Conservation (phyloP, 2,888 invertebrate genomes). For the Erebia ligea region DNA sequence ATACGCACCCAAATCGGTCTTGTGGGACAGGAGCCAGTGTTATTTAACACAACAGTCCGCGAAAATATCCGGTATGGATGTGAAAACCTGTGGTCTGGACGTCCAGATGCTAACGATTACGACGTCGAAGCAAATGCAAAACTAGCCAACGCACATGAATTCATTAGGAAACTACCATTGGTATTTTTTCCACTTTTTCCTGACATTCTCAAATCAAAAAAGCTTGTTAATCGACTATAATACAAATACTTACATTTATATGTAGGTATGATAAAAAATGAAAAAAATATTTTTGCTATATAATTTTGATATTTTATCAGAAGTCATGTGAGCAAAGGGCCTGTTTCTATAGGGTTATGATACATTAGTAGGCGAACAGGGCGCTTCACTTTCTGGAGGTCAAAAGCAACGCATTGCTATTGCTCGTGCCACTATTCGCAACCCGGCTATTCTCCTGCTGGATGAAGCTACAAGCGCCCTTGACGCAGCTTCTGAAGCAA, state of each 20-base stretch:
- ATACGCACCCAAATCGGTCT: slow-evolving; percentile 91
- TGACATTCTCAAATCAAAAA: not conserved
- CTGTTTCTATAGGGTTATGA: slow-evolving; percentile 85
- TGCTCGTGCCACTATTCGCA: slow-evolving; percentile 91
- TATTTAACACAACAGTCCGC: slow-evolving; percentile 92
- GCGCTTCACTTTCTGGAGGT: slow-evolving; percentile 91
- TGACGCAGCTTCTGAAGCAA: slow-evolving; percentile 92
- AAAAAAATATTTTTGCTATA: not conserved
- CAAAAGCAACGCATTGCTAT: slow-evolving; percentile 96
- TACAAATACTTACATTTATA: too few relatives aligned
- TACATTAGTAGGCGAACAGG: slow-evolving; percentile 92
- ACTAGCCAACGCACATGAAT: slow-evolving; percentile 90
- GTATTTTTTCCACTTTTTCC: not conserved
- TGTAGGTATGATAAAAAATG: too few relatives aligned
- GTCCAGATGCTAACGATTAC: slow-evolving; percentile 83
- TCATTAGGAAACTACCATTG: slow-evolving; percentile 87
- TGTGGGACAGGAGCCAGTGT: slow-evolving; percentile 95
- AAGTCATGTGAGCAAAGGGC: not conserved
- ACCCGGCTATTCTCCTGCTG: slow-evolving; percentile 89
- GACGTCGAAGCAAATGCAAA: slow-evolving; percentile 88
- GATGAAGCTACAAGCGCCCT: slow-evolving; percentile 96
- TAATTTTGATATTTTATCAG: too few relatives aligned
- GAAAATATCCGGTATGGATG: slow-evolving; percentile 95
- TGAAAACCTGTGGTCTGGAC: slow-evolving; percentile 91
- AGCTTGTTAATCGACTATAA: too few relatives aligned